Evolutionary conservation across 2,113 vertebrate species (phyloP).

Genomic region (Actenoides hombroni): DNA sequence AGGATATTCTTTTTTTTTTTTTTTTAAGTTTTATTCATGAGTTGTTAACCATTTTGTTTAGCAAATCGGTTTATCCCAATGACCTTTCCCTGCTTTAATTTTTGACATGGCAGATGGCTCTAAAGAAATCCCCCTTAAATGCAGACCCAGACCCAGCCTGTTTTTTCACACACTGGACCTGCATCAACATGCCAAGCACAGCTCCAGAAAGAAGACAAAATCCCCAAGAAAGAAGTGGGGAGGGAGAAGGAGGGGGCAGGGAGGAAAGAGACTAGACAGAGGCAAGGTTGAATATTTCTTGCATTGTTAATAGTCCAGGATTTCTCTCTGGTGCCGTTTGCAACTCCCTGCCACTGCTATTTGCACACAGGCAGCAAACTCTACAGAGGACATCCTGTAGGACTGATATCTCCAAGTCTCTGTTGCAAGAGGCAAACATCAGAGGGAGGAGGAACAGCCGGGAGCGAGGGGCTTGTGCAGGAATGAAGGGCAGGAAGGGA

Average conservation of each 20-base stretch:
- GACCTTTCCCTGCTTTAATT: constrained; percentile 75
- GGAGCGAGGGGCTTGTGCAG: not conserved
- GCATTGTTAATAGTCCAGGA: not conserved
- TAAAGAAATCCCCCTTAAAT: constrained; percentile 70
- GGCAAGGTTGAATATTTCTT: constrained; percentile 16
- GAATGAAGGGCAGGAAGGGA: not conserved
- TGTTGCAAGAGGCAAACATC: not conserved
- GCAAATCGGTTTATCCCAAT: constrained; percentile 79
- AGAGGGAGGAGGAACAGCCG: not conserved
- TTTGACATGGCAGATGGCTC: constrained; percentile 77
- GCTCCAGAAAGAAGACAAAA: constrained; percentile 35
- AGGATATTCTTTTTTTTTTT: not conserved
- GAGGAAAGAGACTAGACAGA: not conserved
- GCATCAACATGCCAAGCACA: constrained; percentile 67
- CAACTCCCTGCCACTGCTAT: not conserved
- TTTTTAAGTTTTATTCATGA: constrained; percentile 80
- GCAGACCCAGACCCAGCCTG: constrained; percentile 56
- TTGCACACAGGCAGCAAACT: not conserved
- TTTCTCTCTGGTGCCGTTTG: not conserved
- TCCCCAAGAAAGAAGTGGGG: not conserved
- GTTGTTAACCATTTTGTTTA: constrained; percentile 82
- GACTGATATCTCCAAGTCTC: not conserved
- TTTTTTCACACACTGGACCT: constrained; percentile 62
- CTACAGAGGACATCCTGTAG: not conserved
- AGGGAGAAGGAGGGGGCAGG: constrained; percentile 6